phyloP scores from a whole-genome alignment of 2,113 vertebrate genomes.

The Euleptes europaea region DNA sequence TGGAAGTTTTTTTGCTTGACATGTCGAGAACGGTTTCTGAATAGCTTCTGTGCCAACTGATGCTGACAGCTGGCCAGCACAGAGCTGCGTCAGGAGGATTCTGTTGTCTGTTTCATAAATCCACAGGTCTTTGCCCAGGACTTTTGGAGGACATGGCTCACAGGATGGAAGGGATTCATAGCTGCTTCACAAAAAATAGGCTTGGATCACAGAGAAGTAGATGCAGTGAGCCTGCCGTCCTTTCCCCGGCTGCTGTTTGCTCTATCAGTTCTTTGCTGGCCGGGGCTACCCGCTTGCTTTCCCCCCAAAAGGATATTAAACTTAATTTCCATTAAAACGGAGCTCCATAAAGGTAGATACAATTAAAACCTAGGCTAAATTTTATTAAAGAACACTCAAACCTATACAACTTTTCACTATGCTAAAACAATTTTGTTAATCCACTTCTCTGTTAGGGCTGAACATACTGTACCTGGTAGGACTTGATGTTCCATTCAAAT shows the following conservation, averaged over 20 bases:
- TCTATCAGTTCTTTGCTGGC: background rate
- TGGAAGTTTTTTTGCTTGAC: background rate
- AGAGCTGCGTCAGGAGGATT: conserved; percentile 5
- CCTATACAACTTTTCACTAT: conserved; percentile 25
- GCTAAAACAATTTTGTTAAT: conserved; percentile 25
- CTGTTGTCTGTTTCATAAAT: conserved; percentile 15
- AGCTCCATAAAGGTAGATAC: background rate
- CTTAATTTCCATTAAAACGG: background rate
- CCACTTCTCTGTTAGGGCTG: conserved; percentile 31
- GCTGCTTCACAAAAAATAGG: background rate
- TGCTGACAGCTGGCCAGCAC: conserved; percentile 8
- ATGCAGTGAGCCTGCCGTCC: background rate
- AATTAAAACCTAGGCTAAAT: conserved; percentile 15
- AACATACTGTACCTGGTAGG: background rate
- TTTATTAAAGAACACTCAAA: conserved; percentile 14
- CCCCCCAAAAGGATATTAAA: background rate
- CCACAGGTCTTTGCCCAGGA: background rate
- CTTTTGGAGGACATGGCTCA: conserved; percentile 15
- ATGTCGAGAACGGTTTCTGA: conserved; percentile 2
- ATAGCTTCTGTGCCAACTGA: background rate
- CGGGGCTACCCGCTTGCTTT: background rate
- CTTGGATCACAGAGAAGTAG: background rate
- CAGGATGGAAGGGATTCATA: background rate
- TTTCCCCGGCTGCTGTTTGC: background rate
- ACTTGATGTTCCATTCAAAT: conserved; percentile 26